These are phyloP conservation scores for Caerostris darwini DNA, from an alignment of 1,140 invertebrate species.

Conservation along the genomic window DNA sequence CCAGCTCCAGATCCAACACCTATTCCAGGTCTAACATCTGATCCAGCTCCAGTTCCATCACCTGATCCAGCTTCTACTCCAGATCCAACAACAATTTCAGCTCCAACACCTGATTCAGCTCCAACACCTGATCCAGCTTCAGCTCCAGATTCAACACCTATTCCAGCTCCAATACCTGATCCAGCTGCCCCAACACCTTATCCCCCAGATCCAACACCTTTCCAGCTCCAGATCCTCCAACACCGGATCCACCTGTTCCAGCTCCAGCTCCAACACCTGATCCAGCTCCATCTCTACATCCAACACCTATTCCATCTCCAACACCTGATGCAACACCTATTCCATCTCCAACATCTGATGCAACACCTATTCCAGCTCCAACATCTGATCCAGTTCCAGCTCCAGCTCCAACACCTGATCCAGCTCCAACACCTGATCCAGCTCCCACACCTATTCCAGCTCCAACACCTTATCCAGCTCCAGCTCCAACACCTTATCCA, in stretches of 20 bases:
- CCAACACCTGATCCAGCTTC: neutral
- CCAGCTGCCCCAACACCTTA: neutral
- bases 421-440: neutral
- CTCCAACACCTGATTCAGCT: neutral
- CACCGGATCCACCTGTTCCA: neutral
- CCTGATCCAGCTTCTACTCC: neutral
- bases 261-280: neutral
- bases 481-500: neutral
- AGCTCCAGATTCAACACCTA: neutral
- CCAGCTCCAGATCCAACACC: neutral
- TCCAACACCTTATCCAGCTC: too few relatives aligned
- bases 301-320: too few relatives aligned
- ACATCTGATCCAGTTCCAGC: too few relatives aligned
- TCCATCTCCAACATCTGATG: neutral
- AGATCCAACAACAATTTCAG: neutral
- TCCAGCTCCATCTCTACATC: too few relatives aligned
- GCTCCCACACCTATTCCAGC: neutral
- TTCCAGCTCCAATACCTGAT: neutral
- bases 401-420: too few relatives aligned
- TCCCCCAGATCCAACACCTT: neutral
- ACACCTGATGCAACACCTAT: too few relatives aligned
- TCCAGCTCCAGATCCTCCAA: neutral
- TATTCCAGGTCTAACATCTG: too few relatives aligned
- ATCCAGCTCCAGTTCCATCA: neutral
- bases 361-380: too few relatives aligned